Conservation (phyloP, 2,797 vertebrate genomes). For the Anas capensis region DNA sequence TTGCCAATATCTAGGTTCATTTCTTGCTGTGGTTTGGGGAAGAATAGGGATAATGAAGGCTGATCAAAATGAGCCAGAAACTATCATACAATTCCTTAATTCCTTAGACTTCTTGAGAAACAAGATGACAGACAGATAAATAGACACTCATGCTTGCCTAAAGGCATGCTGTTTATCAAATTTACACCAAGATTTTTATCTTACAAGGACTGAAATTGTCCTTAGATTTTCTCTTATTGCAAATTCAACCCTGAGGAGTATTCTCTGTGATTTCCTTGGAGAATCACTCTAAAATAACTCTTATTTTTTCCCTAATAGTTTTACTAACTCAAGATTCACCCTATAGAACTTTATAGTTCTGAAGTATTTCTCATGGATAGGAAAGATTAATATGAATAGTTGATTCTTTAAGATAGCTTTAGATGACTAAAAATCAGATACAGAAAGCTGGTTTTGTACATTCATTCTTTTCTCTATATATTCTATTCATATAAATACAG, state of each 20-base stretch:
- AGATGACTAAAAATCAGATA: background rate
- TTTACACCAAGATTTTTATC: conserved; percentile 38
- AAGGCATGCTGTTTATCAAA: conserved; percentile 40
- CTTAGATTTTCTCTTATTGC: background rate
- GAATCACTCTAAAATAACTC: background rate
- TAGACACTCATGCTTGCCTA: background rate
- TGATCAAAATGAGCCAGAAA: conserved; percentile 54
- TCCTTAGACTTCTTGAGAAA: conserved; percentile 13
- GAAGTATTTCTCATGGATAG: background rate
- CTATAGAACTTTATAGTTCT: background rate
- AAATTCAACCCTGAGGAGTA: background rate
- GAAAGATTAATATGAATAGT: background rate
- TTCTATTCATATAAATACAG: background rate
- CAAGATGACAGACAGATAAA: conserved; percentile 27
- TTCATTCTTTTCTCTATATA: background rate
- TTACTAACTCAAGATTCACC: background rate
- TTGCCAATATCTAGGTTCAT: conserved; percentile 40
- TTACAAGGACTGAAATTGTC: background rate
- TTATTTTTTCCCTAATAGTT: conserved; percentile 13
- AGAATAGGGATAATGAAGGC: conserved; percentile 19
- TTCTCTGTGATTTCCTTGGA: conserved; percentile 21
- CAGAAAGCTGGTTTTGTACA: background rate
- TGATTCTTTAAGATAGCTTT: conserved; percentile 21
- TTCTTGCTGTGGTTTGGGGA: conserved; percentile 44
- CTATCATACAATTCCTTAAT: conserved; percentile 25